Evolutionary conservation across 2,888 invertebrate species (phyloP), one percentile per base, ranked within the genome.

Genomic region (Busseola fusca): DNA sequence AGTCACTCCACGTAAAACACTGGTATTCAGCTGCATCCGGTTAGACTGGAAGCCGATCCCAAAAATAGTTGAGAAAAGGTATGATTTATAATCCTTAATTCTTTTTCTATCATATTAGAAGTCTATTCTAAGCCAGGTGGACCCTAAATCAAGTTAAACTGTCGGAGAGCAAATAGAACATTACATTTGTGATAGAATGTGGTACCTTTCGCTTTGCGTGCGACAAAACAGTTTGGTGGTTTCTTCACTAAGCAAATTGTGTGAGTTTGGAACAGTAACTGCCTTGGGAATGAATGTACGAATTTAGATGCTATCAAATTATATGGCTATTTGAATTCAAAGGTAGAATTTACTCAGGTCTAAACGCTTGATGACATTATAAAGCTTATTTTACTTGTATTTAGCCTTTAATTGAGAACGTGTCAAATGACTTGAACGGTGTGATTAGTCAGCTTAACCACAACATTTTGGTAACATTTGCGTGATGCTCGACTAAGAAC

Each of bases 191-290:
- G 52, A 82, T 79, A 76, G 68, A 82, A 69, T 59, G 48, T 70
- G 64, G 74, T 78, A 69, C 72, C 67, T 70, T 69, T 72, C 54
- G 68, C 57, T 79, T 82, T 60, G 83, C 85, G 83, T 84, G 85
- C 80, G 74, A 70, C 74, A 75, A 45, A 76, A 82, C 85, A 73
- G 83, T 84, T 83, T 83, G 72, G 83, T 68, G 73, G 84, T 84
- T 79, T 73, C 83, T 82, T 83, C 64, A 69, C 58, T 72, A 75
- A 84, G 80, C 73, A 83, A 83, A 83, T 83, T 80, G 76, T 71
- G 80, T 66, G 80, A 69, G 69, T 74, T 82, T 72, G 76, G 75
- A 85, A 85, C 65, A 69, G 83, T 74, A 70, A 75, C 72, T 71
- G 68, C 67, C 65, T 71, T 52, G 42, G 69, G 58, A 82, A 84